Percentiles rank a stretch among this genome's conserved stretches.
Conservation (phyloP, 2,888 invertebrate genomes). For the Idaea biselata region DNA sequence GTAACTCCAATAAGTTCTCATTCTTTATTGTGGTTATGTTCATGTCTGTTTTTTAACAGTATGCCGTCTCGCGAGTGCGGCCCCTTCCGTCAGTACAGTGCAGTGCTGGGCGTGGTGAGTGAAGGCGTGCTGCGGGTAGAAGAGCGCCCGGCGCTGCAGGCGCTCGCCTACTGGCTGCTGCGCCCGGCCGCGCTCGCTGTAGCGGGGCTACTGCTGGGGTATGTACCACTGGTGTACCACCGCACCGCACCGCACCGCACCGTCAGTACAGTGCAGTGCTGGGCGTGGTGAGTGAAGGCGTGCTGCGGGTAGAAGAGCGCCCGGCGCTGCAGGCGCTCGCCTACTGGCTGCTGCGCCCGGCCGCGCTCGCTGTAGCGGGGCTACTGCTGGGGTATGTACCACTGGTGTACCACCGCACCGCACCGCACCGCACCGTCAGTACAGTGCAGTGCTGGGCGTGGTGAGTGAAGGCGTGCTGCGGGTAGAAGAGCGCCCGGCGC, state of each 20-base stretch:
- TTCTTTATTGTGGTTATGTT: too few species aligned
- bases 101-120: constrained; percentile 80
- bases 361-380: constrained; percentile 81
- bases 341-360: constrained; percentile 78
- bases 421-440: constrained; percentile 48
- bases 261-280: constrained; percentile 75
- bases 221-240: constrained; percentile 28
- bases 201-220: constrained; percentile 82
- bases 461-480: constrained; percentile 78
- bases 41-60: constrained; percentile 55
- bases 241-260: constrained; percentile 18
- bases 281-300: constrained; percentile 78
- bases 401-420: not conserved
- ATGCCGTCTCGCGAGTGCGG: constrained; percentile 82
- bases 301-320: constrained; percentile 73
- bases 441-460: constrained; percentile 78
- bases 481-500: constrained; percentile 63
- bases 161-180: constrained; percentile 51
- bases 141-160: constrained; percentile 64
- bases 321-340: constrained; percentile 46
- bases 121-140: constrained; percentile 75
- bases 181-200: constrained; percentile 83
- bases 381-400: constrained; percentile 82
- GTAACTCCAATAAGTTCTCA: too few species aligned
- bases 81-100: constrained; percentile 79